Evolutionary conservation across 2,888 invertebrate genomes (phyloP).

Genomic region (Eurytoma adleriae): DNA sequence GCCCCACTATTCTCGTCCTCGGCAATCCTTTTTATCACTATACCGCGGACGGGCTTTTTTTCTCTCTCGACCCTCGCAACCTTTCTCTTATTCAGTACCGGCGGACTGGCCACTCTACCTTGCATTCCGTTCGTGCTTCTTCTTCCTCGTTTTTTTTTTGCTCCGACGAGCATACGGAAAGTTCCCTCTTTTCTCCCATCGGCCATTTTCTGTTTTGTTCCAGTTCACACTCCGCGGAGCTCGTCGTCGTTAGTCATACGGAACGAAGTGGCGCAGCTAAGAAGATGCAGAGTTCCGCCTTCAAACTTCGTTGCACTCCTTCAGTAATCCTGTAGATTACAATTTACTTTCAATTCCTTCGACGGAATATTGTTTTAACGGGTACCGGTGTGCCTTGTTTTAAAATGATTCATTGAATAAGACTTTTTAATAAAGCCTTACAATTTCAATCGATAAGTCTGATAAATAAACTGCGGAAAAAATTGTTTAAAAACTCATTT

Average conservation of each 20-base stretch:
- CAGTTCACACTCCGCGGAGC: constrained; percentile 6
- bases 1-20: constrained; percentile 21
- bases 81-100: constrained; percentile 35
- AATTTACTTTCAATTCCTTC: no score
- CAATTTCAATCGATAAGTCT: no score
- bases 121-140: background rate
- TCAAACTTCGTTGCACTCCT: background rate
- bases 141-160: background rate
- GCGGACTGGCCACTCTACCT: background rate
- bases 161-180: constrained; percentile 11
- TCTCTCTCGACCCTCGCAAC: background rate
- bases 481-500: no score
- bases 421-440: no score
- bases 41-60: constrained; percentile 13
- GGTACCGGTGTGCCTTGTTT: no score
- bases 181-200: background rate
- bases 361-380: no score
- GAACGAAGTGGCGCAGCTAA: background rate
- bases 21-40: constrained; percentile 44
- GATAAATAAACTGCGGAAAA: no score
- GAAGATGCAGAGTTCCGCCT: background rate
- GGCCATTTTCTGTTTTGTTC: constrained; percentile 11
- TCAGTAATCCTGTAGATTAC: constrained; percentile 33
- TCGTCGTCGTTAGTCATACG: constrained; percentile 17
- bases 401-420: no score